Conservation (phyloP, 2,888 invertebrate genomes). For the Mesoligia furuncula region DNA sequence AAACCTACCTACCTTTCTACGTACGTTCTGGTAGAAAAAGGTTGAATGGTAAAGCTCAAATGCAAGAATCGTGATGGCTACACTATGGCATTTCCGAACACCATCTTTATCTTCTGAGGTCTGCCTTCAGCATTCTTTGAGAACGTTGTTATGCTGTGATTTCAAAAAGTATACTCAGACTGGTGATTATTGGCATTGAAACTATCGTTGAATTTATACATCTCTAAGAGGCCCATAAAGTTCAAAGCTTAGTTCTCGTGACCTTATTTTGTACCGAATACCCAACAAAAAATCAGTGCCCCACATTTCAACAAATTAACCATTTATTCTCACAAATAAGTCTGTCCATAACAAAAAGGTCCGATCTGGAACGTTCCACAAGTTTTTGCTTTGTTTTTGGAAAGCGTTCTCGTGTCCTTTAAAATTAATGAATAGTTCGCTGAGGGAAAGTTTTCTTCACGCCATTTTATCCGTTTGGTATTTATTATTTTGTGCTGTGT, state of each 20-base stretch:
- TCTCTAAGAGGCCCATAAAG: not conserved
- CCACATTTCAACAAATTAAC: conserved; percentile 29
- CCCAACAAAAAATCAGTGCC: not conserved
- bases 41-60: too few relatives aligned
- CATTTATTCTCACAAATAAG: conserved; percentile 41
- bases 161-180: too few relatives aligned
- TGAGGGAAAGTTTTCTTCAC: conserved; percentile 43
- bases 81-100: not conserved
- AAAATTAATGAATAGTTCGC: conserved; percentile 60
- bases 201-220: too few relatives aligned
- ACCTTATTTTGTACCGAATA: not conserved
- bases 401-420: conserved; percentile 63
- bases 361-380: conserved; percentile 21
- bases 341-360: conserved; percentile 38
- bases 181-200: too few relatives aligned
- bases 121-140: not conserved
- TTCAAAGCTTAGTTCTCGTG: not conserved
- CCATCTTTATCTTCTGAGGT: not conserved
- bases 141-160: not conserved
- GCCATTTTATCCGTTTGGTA: conserved; percentile 21
- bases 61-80: not conserved
- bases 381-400: conserved; percentile 53
- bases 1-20: not conserved
- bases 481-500: conserved; percentile 3
- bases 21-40: not conserved